Evolutionary conservation across 2,113 vertebrate genomes (phyloP).

Genomic region (Phyllopteryx taeniolatus): DNA sequence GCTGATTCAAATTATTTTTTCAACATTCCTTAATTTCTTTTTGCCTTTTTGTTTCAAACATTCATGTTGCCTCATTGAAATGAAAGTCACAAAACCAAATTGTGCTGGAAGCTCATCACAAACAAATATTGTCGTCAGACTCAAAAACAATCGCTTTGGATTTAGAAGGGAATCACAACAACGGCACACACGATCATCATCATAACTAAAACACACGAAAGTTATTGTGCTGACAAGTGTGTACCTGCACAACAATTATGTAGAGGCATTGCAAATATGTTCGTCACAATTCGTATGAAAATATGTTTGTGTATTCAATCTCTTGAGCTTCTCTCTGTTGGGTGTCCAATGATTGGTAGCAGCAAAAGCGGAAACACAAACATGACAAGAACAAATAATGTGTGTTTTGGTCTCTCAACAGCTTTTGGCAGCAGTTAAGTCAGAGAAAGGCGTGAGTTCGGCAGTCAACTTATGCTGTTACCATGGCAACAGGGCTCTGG

Average conservation of each 20-base stretch:
- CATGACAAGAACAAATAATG: slow-evolving; percentile 44
- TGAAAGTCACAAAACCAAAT: neutral
- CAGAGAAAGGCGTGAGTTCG: slow-evolving; percentile 89
- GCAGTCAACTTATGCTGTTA: slow-evolving; percentile 92
- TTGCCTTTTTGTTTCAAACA: neutral
- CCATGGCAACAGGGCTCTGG: slow-evolving; percentile 92
- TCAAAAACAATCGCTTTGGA: too few species aligned
- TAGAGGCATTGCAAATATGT: neutral
- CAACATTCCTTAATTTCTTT: neutral
- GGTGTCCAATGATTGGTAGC: neutral
- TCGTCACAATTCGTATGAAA: neutral
- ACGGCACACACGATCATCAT: too few species aligned
- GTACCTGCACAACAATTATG: neutral
- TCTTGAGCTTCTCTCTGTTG: neutral
- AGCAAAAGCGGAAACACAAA: slow-evolving; percentile 25
- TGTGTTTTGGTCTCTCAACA: slow-evolving; percentile 71
- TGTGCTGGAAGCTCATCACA: neutral
- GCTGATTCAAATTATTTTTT: slow-evolving; percentile 8
- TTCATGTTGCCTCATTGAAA: neutral
- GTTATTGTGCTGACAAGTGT: neutral
- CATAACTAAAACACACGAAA: neutral
- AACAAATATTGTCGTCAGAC: neutral
- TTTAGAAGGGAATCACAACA: too few species aligned
- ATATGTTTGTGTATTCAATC: neutral
- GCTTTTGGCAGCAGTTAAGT: slow-evolving; percentile 86